Base-by-base conservation (phyloP, 2,797 vertebrate genomes). In the Cirrhinus molitorella region DNA sequence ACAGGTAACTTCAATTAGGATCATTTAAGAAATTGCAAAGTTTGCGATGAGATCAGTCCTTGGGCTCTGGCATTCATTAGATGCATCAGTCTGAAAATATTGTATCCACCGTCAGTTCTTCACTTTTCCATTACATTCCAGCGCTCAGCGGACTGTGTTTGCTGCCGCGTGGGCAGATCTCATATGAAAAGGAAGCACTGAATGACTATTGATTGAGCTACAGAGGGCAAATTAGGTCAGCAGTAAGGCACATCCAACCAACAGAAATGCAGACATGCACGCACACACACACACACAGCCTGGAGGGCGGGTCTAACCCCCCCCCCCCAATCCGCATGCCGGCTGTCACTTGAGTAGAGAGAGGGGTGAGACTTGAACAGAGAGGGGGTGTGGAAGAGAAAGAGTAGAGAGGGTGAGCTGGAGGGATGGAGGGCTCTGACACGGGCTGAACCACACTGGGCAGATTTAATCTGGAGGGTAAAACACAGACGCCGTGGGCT, bases 391-490 rank as follows among this genome's bases (percentile, higher is more conserved):
- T 61, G 71, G 78, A 21, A 72, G 28, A 84, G 59, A 86, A 65
- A 83, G n/a, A 85, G 55, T 79, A 61, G 88, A 86, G 23, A 10
- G 47, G 9, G n/a, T 21, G n/a, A 76, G 72, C 53, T 19, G 77
- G 67, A 68, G 89, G 90, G n/a, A 85, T 16, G 31, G 83, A 57
- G 53, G 57, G 49, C 34, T 81, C 79, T 68, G 87, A 92, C 90
- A 92, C 92, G 59, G 72, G 85, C 90, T 88, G 90, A 92, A 91
- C 86, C 91, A 92, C 90, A 91, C 88, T 91, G 91, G 90, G 90
- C 89, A 88, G 86, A 86, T 87, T 87, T 92, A 90, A 91, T 87
- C 90, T 88, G 14, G 83, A 89, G 73, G 85, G 86, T 86, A 92
- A 89, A 94, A 93, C 88, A 90, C 88, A 66, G 65, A 81, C 10